These are phyloP conservation scores for Etia nguti DNA, from an alignment of 2,113 vertebrate genomes.

Conservation along the genomic window DNA sequence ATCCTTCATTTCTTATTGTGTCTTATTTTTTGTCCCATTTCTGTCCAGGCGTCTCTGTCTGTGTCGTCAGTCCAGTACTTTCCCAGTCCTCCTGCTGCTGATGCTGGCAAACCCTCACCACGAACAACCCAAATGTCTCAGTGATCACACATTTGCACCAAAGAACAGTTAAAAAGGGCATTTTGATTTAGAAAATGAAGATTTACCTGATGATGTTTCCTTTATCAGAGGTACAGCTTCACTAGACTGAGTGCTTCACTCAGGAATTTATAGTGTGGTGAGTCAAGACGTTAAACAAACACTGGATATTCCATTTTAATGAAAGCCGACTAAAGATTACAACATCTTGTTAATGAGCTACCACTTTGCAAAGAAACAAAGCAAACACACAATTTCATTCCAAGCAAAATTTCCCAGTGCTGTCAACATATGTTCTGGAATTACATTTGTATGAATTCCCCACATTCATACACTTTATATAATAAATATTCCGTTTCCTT, in stretches of 20 bases:
- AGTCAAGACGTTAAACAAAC: neutral
- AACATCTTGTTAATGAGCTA: neutral
- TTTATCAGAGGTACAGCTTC: neutral
- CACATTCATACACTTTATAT: neutral
- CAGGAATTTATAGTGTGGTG: neutral
- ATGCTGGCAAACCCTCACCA: neutral
- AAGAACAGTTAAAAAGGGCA: neutral
- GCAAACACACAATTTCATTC: neutral
- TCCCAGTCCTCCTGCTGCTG: neutral
- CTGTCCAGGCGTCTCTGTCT: neutral
- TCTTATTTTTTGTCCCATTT: neutral
- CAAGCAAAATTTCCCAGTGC: neutral
- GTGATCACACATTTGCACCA: neutral
- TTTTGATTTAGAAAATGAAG: neutral
- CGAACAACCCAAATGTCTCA: neutral
- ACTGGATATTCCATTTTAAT: neutral
- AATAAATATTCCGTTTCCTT: rapidly evolving
- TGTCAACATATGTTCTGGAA: neutral
- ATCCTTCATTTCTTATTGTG: neutral
- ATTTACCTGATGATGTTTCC: neutral
- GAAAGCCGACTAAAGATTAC: neutral
- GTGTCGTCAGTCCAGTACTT: neutral
- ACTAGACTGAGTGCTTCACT: neutral
- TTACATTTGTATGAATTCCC: neutral
- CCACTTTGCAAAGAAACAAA: neutral